These are phyloP conservation scores for Rhadina sibilatrix DNA, from an alignment of 2,113 vertebrate genomes.

Conservation along the genomic window DNA sequence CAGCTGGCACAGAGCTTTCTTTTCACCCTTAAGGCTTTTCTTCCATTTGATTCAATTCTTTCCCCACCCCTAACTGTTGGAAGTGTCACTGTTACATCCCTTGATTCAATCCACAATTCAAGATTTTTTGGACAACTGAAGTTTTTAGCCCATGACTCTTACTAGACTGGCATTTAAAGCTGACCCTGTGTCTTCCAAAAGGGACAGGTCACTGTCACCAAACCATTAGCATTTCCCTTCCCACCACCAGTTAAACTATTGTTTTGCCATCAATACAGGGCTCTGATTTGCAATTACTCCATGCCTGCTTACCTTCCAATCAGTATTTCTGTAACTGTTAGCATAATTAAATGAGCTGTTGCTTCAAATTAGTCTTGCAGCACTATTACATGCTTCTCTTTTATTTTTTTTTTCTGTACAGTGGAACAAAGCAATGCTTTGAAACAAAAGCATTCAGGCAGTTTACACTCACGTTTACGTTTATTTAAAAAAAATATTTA, in stretches of 20 bases:
- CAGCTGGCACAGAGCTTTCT: background rate
- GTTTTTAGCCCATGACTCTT: background rate
- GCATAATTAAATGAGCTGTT: background rate
- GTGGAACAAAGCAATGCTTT: background rate
- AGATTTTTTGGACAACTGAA: constrained; percentile 10
- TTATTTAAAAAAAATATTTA: constrained; percentile 34
- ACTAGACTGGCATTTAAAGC: background rate
- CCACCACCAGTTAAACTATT: background rate
- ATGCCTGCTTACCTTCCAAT: background rate
- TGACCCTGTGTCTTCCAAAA: background rate
- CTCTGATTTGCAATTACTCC: background rate
- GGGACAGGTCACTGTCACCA: background rate
- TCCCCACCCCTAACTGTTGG: background rate
- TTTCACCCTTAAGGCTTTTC: background rate
- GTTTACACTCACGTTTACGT: background rate
- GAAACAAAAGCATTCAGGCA: constrained; percentile 12
- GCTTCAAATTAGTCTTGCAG: background rate
- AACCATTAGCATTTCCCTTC: background rate
- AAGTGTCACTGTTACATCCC: background rate
- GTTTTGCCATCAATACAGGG: background rate
- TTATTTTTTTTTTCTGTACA: constrained; percentile 24
- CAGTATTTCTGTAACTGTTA: background rate
- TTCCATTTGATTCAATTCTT: background rate
- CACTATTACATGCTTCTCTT: background rate
- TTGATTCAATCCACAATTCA: background rate